phyloP scores from a whole-genome alignment of 2,797 vertebrate species.

The Sciaenops ocellatus region DNA sequence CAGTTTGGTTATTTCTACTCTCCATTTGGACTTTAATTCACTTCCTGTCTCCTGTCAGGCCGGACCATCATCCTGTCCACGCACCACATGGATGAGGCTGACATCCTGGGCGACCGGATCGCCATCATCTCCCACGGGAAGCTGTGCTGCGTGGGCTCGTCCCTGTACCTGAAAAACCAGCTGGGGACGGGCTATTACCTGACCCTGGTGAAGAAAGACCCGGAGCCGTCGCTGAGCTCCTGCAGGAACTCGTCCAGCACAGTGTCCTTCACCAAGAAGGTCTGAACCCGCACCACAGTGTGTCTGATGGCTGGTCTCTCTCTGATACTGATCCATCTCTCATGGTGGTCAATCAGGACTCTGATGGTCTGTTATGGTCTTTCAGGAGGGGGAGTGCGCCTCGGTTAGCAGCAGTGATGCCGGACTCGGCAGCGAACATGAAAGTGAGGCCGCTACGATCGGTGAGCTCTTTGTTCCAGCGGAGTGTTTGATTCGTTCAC shows the following conservation, averaged over 20 bases:
- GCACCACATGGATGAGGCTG: conserved; percentile 98
- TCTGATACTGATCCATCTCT: too few relatives aligned
- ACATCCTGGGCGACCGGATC: conserved; percentile 95
- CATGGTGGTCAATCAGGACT: too few relatives aligned
- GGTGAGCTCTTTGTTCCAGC: conserved; percentile 83
- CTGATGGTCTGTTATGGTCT: not conserved
- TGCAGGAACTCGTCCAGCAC: conserved; percentile 95
- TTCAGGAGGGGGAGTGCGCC: conserved; percentile 90
- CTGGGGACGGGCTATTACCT: conserved; percentile 97
- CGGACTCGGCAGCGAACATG: conserved; percentile 96
- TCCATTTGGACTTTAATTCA: too few relatives aligned
- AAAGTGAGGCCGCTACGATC: conserved; percentile 94
- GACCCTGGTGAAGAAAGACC: conserved; percentile 95
- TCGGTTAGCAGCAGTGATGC: conserved; percentile 97
- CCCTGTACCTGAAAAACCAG: conserved; percentile 96
- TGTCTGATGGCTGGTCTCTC: not conserved
- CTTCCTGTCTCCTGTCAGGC: conserved; percentile 76
- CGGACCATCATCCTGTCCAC: conserved; percentile 98
- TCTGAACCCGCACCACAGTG: conserved; percentile 7
- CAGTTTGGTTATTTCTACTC: not conserved
- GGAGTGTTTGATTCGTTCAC: not conserved
- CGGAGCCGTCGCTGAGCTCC: conserved; percentile 91
- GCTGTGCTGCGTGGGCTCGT: conserved; percentile 96
- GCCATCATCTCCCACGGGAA: conserved; percentile 98
- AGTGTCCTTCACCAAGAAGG: conserved; percentile 93